Conservation (phyloP, 2,797 vertebrate genomes). For the Erpetoichthys calabaricus region DNA sequence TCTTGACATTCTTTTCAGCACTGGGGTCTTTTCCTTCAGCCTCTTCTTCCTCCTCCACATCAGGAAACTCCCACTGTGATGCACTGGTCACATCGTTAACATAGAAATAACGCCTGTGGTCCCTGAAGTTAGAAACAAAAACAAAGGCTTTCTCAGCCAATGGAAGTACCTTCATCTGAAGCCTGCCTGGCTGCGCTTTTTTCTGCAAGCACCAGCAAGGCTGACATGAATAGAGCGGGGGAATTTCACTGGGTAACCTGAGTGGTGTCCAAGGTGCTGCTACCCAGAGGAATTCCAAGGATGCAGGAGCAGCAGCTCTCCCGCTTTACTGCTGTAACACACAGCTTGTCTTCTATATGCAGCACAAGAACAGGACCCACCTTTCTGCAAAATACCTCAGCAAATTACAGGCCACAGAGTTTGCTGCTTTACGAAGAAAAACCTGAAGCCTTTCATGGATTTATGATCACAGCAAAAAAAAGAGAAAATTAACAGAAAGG, state of each 20-base stretch:
- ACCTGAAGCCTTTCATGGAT: too few relatives aligned
- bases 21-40: conserved; percentile 39
- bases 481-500: conserved; percentile 44
- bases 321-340: not conserved
- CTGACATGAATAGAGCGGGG: conserved; percentile 4
- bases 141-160: conserved; percentile 46
- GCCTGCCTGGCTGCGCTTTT: conserved; percentile 27
- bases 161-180: conserved; percentile 13
- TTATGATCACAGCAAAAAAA: too few relatives aligned
- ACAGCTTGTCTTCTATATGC: too few relatives aligned
- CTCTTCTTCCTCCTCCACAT: conserved; percentile 67
- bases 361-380: too few relatives aligned
- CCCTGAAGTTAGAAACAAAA: conserved; percentile 90
- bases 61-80: conserved; percentile 96
- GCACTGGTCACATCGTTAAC: conserved; percentile 86
- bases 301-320: conserved; percentile 23
- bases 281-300: conserved; percentile 40
- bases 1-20: conserved; percentile 41
- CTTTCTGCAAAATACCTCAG: too few relatives aligned
- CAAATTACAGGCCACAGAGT: too few relatives aligned
- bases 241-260: conserved; percentile 33
- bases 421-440: too few relatives aligned
- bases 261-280: conserved; percentile 19
- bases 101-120: conserved; percentile 99
- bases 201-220: conserved; percentile 18